Base-by-base conservation (phyloP, 2,113 vertebrate genomes). In the Ochotona curzoniae region DNA sequence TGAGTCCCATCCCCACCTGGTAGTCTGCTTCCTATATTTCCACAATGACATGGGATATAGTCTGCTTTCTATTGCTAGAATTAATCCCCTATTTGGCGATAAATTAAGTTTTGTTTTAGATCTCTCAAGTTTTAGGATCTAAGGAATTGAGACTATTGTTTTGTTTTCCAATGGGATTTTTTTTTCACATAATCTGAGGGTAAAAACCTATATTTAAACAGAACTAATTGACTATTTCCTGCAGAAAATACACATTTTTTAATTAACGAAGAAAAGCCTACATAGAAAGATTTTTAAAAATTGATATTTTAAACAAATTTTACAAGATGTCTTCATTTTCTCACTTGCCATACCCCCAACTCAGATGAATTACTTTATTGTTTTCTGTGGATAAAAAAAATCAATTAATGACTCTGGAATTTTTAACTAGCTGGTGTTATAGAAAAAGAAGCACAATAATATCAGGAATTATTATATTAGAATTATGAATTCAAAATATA, bases 251-350 rank as follows among this genome's bases (percentile, higher is more conserved):
- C 25, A 35, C 54, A 11, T 11, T 0, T 17, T 76, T 66, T 82
- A 15, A 67, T 7, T 32, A 63, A 67, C 13, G 25, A 76, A 75
- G 2, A 35, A 87, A 70, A 49, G 4, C 2, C 26, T 79, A 75
- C 89, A 8, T 38, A 11, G 17, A 57, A 15, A 35, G 18, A 88
- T 44, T 44, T 44, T 44, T 44, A 44, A 44, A 44, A 44, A 21
- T 8, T 86, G 23, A 18, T 90, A 15, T 51, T 93, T 90, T 74
- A 83, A 96, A 38, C n/a, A 67, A 79, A 44, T 83, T 61, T 78
- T 51, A 60, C 44, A 64, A 21, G 85, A 78, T 60, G 64, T 66
- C 61, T 73, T 11, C 21, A 4, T 83, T 87, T 88, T 51, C 10
- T 13, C 15, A 63, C 1, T 21, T 6, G 9, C 1, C 66, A 38